A percentile compares a stretch with the other conserved stretches of the same genome.
phyloP scores from a whole-genome alignment of 2,888 invertebrate genomes.

The Heliconius charithonia region DNA sequence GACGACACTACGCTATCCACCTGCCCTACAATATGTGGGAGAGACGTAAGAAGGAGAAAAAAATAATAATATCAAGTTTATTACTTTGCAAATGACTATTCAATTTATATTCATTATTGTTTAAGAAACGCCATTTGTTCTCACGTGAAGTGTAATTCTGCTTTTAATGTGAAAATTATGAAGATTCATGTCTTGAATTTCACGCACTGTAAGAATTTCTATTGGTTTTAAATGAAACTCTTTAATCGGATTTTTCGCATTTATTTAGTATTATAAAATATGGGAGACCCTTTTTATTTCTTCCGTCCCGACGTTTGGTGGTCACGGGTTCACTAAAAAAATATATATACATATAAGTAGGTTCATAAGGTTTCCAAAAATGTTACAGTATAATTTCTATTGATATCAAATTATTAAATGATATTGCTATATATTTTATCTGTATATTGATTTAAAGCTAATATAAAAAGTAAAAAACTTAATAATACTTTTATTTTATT shows the following conservation, averaged over 20 bases:
- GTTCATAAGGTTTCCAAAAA: too few relatives aligned
- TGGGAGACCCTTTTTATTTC: too few relatives aligned
- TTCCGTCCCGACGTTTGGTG: too few relatives aligned
- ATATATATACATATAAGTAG: too few relatives aligned
- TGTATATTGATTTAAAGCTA: too few relatives aligned
- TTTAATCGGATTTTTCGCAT: background rate
- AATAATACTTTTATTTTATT: too few relatives aligned
- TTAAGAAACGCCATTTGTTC: background rate
- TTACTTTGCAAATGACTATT: conserved; percentile 10
- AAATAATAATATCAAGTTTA: background rate
- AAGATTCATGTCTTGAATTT: background rate
- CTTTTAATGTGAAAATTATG: background rate
- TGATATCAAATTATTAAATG: background rate
- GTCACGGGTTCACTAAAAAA: too few relatives aligned
- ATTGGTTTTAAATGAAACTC: background rate
- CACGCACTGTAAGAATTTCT: background rate
- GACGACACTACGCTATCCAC: background rate
- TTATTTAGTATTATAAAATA: too few relatives aligned
- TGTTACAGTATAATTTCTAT: too few relatives aligned
- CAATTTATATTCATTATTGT: conserved; percentile 4
- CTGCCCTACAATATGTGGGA: background rate
- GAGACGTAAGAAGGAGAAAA: background rate
- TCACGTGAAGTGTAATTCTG: background rate
- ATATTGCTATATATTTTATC: background rate
- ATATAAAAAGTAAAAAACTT: too few relatives aligned